These are phyloP conservation scores for Capreolus pygargus DNA, from an alignment of 2,113 vertebrate genomes.

Conservation along the genomic window DNA sequence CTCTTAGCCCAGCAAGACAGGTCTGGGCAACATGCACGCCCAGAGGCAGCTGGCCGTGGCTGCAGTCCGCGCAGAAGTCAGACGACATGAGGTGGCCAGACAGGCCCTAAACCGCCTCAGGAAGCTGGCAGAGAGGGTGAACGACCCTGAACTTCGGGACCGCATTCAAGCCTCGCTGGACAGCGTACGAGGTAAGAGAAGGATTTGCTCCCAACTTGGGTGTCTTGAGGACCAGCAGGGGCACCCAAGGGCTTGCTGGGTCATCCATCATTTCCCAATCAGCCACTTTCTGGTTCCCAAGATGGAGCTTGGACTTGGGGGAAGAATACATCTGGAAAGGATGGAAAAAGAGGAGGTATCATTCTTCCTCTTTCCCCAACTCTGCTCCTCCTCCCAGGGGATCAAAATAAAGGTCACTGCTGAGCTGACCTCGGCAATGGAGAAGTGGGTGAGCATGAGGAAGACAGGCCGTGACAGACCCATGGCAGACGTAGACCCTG, in stretches of 20 bases:
- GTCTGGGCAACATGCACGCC: constrained; percentile 69
- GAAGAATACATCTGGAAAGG: neutral
- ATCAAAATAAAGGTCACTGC: constrained; percentile 34
- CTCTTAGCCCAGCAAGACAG: constrained; percentile 55
- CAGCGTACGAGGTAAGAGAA: constrained; percentile 64
- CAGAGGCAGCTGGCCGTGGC: constrained; percentile 70
- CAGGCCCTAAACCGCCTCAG: constrained; percentile 67
- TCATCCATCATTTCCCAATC: neutral
- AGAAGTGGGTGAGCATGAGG: constrained; percentile 6
- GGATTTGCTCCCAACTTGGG: neutral
- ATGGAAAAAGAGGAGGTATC: constrained; percentile 4
- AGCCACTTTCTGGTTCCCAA: constrained; percentile 41
- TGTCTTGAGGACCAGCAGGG: neutral
- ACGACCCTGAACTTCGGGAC: constrained; percentile 55
- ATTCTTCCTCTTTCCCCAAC: neutral
- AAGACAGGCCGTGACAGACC: neutral
- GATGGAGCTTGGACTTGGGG: neutral
- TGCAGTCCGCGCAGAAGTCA: constrained; percentile 73
- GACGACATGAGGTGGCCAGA: constrained; percentile 68
- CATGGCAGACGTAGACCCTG: neutral
- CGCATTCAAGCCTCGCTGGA: constrained; percentile 61
- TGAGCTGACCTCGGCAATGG: constrained; percentile 57
- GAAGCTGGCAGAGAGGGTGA: constrained; percentile 65
- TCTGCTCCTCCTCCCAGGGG: constrained; percentile 19
- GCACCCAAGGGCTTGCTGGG: neutral